Evolutionary conservation across 2,797 vertebrate species (phyloP), one percentile per base, ranked within the genome.

Genomic region (Propithecus perrieri): DNA sequence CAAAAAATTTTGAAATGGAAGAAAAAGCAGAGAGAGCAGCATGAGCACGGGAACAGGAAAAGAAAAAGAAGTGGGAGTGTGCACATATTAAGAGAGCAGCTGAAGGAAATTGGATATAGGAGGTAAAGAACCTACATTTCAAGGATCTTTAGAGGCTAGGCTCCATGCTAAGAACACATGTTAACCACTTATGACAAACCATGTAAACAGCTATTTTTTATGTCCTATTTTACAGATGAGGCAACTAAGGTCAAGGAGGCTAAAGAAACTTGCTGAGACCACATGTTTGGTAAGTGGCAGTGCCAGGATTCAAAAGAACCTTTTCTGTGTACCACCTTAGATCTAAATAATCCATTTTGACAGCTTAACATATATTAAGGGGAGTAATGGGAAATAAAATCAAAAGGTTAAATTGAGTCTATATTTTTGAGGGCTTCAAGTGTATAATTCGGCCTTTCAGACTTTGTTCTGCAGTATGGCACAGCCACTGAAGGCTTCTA

Each of bases 361-460:
- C 53, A 91, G 46, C 33, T 89, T 92, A 71, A 80, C 8, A 79
- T 67, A 65, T 69, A 81, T 53, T 72, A 74, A 87, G 41, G 14
- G 17, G 72, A 94, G 4, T 55, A 72, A 75, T 48, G 13, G 78
- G 13, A 95, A 93, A 96, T 43, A 94, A 92, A 95, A 85, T 43
- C 26, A 76, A 94, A 94, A 80, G 46, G 18, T 5, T 94, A 75
- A 97, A 93, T 2, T 50, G 46, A 87, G 9, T 28, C 22, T 41
- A n/a, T 26, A 76, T 81, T 95, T 95, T 67, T 88, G 26, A 91
- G 74, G 30, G 7, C 65, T 33, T 91, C 38, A 72, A 85, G 4
- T 79, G 18, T 65, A 87, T 26, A 89, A 35, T 35, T 48, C 84
- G 75, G 65, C 41, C 84, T 75, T 93, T 72, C 33, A 74, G 57